phyloP scores from a whole-genome alignment of 1,140 invertebrate species.

The Melanaphis sacchari region DNA sequence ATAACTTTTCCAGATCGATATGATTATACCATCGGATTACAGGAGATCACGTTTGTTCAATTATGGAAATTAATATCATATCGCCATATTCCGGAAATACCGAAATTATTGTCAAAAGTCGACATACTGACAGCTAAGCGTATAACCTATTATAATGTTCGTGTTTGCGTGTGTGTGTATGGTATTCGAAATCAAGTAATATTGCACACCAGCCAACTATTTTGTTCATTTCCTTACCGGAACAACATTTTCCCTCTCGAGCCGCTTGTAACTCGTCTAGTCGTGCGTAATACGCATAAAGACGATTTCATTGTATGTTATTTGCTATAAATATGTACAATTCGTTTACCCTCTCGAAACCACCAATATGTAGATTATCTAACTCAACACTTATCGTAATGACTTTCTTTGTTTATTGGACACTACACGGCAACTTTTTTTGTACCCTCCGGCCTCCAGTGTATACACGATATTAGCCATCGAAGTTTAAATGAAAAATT shows the following conservation, averaged over 20 bases:
- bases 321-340: background rate
- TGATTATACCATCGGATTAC: background rate
- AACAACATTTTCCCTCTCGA: background rate
- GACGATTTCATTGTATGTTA: background rate
- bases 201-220: background rate
- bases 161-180: background rate
- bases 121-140: background rate
- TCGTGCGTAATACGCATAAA: background rate
- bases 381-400: background rate
- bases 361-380: background rate
- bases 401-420: background rate
- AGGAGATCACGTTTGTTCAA: background rate
- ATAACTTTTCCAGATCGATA: background rate
- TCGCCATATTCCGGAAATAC: background rate
- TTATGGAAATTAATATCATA: constrained; percentile 13
- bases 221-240: constrained; percentile 35
- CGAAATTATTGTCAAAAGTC: background rate
- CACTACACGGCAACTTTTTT: background rate
- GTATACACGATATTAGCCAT: background rate
- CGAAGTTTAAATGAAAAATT: background rate
- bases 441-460: background rate
- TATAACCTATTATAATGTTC: background rate
- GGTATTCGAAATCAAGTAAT: background rate
- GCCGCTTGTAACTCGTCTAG: background rate
- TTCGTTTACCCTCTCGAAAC: background rate